Percentiles rank a stretch among this genome's conserved stretches.
Evolutionary conservation across 2,888 invertebrate genomes (phyloP).

Genomic region (Chalcis sispes): DNA sequence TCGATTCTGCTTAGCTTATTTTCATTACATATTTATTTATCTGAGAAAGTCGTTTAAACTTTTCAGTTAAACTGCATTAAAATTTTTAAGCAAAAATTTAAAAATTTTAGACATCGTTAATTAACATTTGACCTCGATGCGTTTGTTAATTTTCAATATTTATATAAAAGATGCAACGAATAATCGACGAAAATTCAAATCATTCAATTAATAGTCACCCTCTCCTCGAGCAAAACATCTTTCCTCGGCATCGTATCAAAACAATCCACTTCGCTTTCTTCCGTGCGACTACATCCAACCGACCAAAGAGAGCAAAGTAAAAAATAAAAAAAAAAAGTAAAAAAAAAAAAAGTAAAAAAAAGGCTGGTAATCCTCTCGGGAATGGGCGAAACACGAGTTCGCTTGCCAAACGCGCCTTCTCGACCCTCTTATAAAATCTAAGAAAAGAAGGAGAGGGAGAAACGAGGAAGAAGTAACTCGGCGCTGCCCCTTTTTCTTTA

Average conservation of each 20-base stretch:
- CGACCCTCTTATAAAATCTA: slow-evolving; percentile 25
- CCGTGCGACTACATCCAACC: background rate
- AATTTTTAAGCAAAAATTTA: too few relatives aligned
- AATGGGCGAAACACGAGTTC: slow-evolving; percentile 41
- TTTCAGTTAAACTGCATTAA: too few relatives aligned
- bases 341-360: background rate
- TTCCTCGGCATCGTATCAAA: slow-evolving; percentile 2
- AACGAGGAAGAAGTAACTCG: slow-evolving; percentile 11
- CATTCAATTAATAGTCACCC: slow-evolving; percentile 12
- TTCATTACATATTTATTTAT: too few relatives aligned
- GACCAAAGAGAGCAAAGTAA: slow-evolving; percentile 30
- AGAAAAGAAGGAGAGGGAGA: slow-evolving; percentile 1
- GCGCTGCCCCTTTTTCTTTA: slow-evolving; percentile 50
- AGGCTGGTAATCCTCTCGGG: background rate
- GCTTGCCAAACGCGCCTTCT: slow-evolving; percentile 14
- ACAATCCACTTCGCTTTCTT: slow-evolving; percentile 22
- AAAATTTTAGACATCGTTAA: too few relatives aligned
- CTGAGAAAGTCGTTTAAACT: too few relatives aligned
- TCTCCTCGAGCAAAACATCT: slow-evolving; percentile 3
- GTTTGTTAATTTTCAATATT: too few relatives aligned
- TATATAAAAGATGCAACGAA: background rate
- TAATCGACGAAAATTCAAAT: slow-evolving; percentile 16
- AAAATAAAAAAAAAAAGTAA: background rate
- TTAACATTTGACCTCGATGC: too few relatives aligned
- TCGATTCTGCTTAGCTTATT: background rate